Percentiles rank a stretch among this genome's conserved stretches.
These are phyloP conservation scores for Crocallis elinguaria DNA, from an alignment of 2,888 invertebrate genomes.

Conservation along the genomic window DNA sequence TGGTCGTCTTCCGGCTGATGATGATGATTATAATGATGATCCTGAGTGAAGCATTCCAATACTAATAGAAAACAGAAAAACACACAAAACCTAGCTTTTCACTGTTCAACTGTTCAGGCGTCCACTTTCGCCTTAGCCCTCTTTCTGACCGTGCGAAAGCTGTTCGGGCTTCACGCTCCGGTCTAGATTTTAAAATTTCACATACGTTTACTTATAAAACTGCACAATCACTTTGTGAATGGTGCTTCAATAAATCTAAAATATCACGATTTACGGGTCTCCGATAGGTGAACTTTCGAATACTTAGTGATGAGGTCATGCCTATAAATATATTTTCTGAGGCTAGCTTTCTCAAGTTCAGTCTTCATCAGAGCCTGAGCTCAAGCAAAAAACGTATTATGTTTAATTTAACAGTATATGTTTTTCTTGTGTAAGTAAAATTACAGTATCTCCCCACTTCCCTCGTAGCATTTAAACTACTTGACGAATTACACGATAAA, in stretches of 20 bases:
- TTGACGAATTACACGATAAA: too few species aligned
- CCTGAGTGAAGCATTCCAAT: too few species aligned
- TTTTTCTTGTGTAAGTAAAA: too few species aligned
- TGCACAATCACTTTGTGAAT: slow-evolving; percentile 36
- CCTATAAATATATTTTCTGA: not conserved
- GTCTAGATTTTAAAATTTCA: slow-evolving; percentile 50
- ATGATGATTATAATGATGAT: too few species aligned
- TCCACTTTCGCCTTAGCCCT: too few species aligned
- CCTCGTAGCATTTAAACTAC: too few species aligned
- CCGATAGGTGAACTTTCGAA: slow-evolving; percentile 8
- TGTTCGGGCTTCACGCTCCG: slow-evolving; percentile 39
- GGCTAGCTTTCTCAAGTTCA: not conserved
- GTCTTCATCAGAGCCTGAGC: not conserved
- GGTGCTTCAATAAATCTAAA: slow-evolving; percentile 11
- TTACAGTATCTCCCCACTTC: too few species aligned
- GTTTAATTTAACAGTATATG: too few species aligned
- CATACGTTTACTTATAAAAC: slow-evolving; percentile 34
- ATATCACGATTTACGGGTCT: slow-evolving; percentile 12
- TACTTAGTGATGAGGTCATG: slow-evolving; percentile 1
- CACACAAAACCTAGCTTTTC: not conserved
- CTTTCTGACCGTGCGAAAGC: slow-evolving; percentile 43
- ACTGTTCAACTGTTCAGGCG: not conserved
- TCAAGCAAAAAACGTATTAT: too few species aligned
- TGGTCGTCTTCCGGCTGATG: too few species aligned
- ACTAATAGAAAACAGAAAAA: too few species aligned